Evolutionary conservation across 2,888 invertebrate genomes (phyloP).

Genomic region (Aquatica leii): DNA sequence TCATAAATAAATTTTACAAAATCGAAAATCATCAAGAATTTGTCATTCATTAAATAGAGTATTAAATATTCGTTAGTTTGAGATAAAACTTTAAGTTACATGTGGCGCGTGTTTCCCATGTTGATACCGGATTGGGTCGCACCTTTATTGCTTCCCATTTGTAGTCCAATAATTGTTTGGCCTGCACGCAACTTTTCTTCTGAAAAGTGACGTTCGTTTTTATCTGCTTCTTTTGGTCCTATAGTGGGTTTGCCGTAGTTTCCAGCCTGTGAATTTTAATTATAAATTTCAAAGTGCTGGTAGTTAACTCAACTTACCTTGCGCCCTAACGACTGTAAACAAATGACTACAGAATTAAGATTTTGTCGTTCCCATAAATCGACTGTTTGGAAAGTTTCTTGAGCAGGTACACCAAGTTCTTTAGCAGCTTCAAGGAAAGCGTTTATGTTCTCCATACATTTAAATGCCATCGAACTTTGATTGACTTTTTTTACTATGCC

Average conservation of each 20-base stretch:
- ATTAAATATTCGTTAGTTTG: conserved; percentile 25
- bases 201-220: conserved; percentile 91
- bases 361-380: conserved; percentile 98
- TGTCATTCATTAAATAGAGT: conserved; percentile 31
- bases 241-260: conserved; percentile 87
- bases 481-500: conserved; percentile 93
- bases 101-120: conserved; percentile 96
- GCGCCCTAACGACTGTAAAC: conserved; percentile 92
- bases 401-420: conserved; percentile 88
- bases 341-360: conserved; percentile 94
- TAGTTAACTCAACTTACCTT: conserved; percentile 71
- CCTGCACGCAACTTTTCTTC: conserved; percentile 95
- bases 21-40: conserved; percentile 20
- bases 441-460: conserved; percentile 99
- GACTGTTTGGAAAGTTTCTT: conserved; percentile 96
- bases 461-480: conserved; percentile 87
- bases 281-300: too few relatives aligned
- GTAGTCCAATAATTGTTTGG: conserved; percentile 91
- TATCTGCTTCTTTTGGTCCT: conserved; percentile 96
- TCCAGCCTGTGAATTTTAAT: conserved; percentile 67
- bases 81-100: conserved; percentile 67
- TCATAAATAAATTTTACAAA: conserved; percentile 22
- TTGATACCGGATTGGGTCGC: conserved; percentile 96
- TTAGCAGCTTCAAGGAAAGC: conserved; percentile 87
- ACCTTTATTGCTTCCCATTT: conserved; percentile 98